Conservation (phyloP, 1,140 invertebrate genomes). For the Sesamia nonagrioides region DNA sequence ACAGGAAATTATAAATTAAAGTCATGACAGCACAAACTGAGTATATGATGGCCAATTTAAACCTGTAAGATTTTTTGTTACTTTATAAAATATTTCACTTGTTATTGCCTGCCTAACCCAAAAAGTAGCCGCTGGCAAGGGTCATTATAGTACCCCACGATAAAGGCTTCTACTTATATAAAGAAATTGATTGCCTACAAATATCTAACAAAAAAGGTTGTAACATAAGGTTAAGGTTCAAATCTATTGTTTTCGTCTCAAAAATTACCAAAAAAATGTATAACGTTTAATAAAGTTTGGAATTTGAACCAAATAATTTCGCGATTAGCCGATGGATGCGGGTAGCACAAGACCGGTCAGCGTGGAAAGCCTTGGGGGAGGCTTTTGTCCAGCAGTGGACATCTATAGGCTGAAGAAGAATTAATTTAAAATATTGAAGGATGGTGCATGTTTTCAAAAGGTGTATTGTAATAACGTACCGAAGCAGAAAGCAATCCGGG, state of each 20-base stretch:
- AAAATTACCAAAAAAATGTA: background rate
- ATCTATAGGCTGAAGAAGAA: too few species aligned
- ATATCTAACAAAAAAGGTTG: slow-evolving; percentile 29
- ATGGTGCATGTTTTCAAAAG: too few species aligned
- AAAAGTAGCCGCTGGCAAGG: slow-evolving; percentile 45
- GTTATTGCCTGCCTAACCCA: slow-evolving; percentile 44
- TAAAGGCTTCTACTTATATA: slow-evolving; percentile 36
- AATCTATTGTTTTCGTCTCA: slow-evolving; percentile 29
- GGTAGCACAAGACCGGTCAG: too few species aligned
- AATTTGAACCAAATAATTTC: too few species aligned
- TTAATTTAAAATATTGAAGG: too few species aligned
- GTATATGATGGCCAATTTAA: background rate
- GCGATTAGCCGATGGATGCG: too few species aligned
- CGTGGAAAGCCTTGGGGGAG: too few species aligned
- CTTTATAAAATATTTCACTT: slow-evolving; percentile 36
- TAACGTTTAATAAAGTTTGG: too few species aligned
- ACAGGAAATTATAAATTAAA: background rate
- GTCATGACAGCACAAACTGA: background rate
- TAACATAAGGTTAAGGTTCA: slow-evolving; percentile 8
- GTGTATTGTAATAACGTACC: too few species aligned
- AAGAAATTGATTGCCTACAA: slow-evolving; percentile 40
- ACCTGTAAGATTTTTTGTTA: background rate
- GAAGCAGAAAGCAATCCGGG: too few species aligned
- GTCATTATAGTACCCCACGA: slow-evolving; percentile 43
- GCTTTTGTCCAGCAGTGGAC: too few species aligned